A percentile compares a stretch with the other conserved stretches of the same genome.
Evolutionary conservation across 1,140 invertebrate genomes (phyloP).

Genomic region (Dreissena rostriformis): DNA sequence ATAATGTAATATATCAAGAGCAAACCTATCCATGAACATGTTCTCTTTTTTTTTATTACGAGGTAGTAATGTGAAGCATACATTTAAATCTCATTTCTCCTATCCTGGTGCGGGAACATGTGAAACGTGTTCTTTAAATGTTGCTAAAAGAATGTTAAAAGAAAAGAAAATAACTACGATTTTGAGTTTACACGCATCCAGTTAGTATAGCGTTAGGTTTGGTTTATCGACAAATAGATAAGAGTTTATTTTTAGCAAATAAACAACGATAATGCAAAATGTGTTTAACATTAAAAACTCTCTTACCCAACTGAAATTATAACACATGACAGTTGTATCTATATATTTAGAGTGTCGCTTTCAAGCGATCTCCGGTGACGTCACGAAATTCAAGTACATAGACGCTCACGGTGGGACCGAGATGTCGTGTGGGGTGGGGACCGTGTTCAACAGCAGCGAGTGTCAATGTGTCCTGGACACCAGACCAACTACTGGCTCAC

Average conservation of each 20-base stretch:
- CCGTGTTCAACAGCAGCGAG: conserved; percentile 2
- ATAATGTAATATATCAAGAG: too few species aligned
- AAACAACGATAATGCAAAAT: not conserved
- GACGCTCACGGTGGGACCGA: conserved; percentile 24
- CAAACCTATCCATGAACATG: too few species aligned
- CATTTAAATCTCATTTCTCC: too few species aligned
- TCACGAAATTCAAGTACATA: conserved; percentile 15
- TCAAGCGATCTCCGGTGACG: conserved; percentile 19
- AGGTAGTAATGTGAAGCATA: too few species aligned
- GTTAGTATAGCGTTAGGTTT: too few species aligned
- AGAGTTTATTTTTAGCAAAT: not conserved
- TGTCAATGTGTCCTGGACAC: conserved; percentile 31
- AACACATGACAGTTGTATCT: not conserved
- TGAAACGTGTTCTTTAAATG: too few species aligned
- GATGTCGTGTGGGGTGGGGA: conserved; percentile 46
- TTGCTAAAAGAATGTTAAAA: too few species aligned
- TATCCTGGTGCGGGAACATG: too few species aligned
- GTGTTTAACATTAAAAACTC: not conserved
- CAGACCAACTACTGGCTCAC: not conserved
- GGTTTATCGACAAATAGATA: too few species aligned
- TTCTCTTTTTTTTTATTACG: too few species aligned
- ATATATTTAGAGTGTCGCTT: conserved; percentile 23
- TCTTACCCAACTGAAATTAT: not conserved
- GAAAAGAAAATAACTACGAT: too few species aligned
- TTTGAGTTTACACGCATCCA: too few species aligned